Base-by-base conservation (phyloP, 2,797 vertebrate species). In the Pangasius krempfi region DNA sequence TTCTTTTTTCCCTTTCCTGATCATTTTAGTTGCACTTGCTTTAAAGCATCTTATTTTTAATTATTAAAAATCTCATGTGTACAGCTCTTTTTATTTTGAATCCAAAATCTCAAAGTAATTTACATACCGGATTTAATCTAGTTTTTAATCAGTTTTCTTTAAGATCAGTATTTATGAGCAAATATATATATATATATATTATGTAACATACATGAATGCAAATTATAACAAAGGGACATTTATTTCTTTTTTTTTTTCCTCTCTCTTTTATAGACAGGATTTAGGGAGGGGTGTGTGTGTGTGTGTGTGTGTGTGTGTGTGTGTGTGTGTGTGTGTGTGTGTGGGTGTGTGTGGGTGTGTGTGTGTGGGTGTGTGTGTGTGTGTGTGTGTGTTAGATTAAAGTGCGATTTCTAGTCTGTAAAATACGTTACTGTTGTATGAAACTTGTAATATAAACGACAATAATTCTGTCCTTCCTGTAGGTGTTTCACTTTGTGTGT, bases 401-500 rank as follows among this genome's bases (percentile, higher is more conserved):
- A 18, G 14, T 78, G 10, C 0, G 2, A 13, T 79, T 80, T 33
- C 0, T 40, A 5, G 0, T 40, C 54, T 79, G 3, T 14, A 78
- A 16, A 2, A 78, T 78, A 22, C 6, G 40, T 27, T 78, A 2
- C 27, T 62, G 56, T 56, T 30, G 7, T 16, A 20, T 56, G 52
- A 20, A 22, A 20, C 5, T 37, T 82, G 22, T 16, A 8, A 9
- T 44, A 7, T 62, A 2, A 27, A 44, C 4, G 80, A 18, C 16
- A 81, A 5, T 64, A 30, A 68, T 30, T 5, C 18, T 30, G 25
- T 64, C 4, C 52, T 6, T 37, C 10, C 30, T 80, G 27, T 52
- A 89, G 88, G 88, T 95, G 85, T 96, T 96, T 88, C 94, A 95
- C 79, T 97, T 97, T 86, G 92, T 96, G 84, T 96, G 96, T 88